phyloP scores from a whole-genome alignment of 53 echinoderm and acorn worm species.

The Patiria pectinifera region DNA sequence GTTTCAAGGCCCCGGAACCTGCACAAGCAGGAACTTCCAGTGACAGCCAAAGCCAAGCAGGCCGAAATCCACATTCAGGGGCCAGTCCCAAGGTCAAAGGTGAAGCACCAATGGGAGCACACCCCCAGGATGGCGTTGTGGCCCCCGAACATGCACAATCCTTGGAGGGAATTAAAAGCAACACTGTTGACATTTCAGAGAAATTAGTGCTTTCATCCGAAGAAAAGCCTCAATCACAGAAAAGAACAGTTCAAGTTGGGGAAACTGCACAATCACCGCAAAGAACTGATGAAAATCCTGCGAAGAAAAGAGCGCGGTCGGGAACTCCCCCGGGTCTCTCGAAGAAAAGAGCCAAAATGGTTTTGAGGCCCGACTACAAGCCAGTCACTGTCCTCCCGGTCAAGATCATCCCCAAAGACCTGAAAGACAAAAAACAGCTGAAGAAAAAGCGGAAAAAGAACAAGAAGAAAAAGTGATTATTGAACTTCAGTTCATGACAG shows the following conservation, averaged over 20 bases:
- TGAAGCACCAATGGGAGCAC: neutral
- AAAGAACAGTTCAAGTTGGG: neutral
- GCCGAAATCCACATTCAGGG: slow-evolving; percentile 27
- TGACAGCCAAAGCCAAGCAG: neutral
- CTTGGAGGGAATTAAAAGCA: neutral
- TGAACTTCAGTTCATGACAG: too few species aligned
- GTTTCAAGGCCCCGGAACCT: neutral
- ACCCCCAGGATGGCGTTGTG: neutral
- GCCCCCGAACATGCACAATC: slow-evolving; percentile 10
- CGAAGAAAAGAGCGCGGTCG: slow-evolving; percentile 4
- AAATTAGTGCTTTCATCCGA: neutral
- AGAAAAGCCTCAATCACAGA: neutral
- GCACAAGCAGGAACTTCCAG: slow-evolving; percentile 38
- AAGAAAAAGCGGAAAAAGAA: slow-evolving; percentile 70
- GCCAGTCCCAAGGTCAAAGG: neutral
- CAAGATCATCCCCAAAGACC: slow-evolving; percentile 66
- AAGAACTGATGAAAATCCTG: neutral
- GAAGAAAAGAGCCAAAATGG: slow-evolving; percentile 10
- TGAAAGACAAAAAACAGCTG: slow-evolving; percentile 65
- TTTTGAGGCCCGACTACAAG: slow-evolving; percentile 30
- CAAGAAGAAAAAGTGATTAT: slow-evolving; percentile 10
- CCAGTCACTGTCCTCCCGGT: slow-evolving; percentile 46
- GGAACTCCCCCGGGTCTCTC: neutral
- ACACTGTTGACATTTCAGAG: neutral
- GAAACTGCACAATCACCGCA: neutral